Conservation (phyloP, 2,797 vertebrate genomes). For the Clangula hyemalis region DNA sequence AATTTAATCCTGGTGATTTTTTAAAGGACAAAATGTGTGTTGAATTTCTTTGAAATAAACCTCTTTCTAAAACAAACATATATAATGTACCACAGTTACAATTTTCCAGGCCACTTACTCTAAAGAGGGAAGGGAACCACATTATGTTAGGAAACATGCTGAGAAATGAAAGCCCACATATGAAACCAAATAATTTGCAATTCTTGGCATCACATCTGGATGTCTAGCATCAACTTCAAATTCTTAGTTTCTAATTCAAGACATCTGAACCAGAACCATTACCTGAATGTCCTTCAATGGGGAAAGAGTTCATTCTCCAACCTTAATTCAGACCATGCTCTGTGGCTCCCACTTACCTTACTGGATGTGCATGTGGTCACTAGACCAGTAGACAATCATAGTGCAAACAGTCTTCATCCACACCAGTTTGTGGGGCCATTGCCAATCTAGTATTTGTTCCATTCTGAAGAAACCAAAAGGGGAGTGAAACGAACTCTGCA, state of each 20-base stretch:
- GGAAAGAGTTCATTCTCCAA: neutral
- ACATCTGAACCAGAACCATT: neutral
- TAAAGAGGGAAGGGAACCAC: neutral
- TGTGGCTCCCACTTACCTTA: neutral
- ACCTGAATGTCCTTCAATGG: neutral
- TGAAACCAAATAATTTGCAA: neutral
- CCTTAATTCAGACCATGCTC: neutral
- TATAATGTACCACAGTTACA: neutral
- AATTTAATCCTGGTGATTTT: neutral
- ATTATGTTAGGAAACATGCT: neutral
- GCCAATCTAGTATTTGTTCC: neutral
- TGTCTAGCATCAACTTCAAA: neutral
- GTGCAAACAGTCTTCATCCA: neutral
- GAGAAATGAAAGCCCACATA: neutral
- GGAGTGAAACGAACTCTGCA: neutral
- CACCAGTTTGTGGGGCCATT: neutral
- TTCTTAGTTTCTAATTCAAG: neutral
- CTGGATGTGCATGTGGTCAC: no score
- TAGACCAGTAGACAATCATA: neutral
- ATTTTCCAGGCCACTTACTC: neutral
- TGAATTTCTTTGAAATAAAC: neutral
- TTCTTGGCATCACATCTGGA: neutral
- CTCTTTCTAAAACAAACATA: neutral
- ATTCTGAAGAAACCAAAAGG: neutral
- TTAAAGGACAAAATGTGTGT: neutral